These are phyloP conservation scores for Machimus atricapillus DNA, from an alignment of 2,888 invertebrate species.

Conservation along the genomic window DNA sequence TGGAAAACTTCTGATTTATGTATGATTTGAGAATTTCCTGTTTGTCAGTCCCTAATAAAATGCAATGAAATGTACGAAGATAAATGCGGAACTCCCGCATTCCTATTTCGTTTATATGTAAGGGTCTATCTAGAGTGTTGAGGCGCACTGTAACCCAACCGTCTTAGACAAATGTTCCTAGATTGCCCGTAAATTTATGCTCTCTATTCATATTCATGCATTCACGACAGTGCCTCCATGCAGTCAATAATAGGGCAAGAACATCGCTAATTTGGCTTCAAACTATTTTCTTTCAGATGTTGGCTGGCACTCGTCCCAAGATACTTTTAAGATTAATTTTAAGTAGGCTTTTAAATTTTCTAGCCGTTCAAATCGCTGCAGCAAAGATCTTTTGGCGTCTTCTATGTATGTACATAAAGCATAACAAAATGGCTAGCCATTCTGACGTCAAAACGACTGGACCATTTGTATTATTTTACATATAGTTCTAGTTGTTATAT, in stretches of 20 bases:
- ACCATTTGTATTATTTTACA: too few relatives aligned
- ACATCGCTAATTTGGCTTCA: not conserved
- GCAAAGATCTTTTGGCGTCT: too few relatives aligned
- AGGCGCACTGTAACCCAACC: not conserved
- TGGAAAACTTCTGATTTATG: conserved; percentile 23
- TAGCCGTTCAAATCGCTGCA: too few relatives aligned
- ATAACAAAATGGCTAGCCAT: too few relatives aligned
- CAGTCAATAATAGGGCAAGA: not conserved
- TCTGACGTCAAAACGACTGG: too few relatives aligned
- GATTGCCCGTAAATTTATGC: too few relatives aligned
- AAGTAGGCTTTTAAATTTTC: too few relatives aligned
- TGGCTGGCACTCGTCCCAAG: not conserved
- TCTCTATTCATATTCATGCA: not conserved
- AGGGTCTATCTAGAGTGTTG: too few relatives aligned
- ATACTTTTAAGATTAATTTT: too few relatives aligned
- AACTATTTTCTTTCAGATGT: not conserved
- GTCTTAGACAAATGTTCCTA: not conserved
- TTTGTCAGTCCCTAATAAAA: conserved; percentile 17
- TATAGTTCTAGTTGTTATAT: too few relatives aligned
- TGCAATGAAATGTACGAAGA: conserved; percentile 20
- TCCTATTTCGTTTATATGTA: not conserved
- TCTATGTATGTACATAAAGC: too few relatives aligned
- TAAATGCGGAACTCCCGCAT: not conserved
- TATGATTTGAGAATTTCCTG: conserved; percentile 21
- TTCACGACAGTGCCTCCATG: not conserved